Percentiles rank a stretch among this genome's conserved stretches.
Conservation (phyloP, 92 coral and sea anemone species). For the Palythoa caribaeorum region DNA sequence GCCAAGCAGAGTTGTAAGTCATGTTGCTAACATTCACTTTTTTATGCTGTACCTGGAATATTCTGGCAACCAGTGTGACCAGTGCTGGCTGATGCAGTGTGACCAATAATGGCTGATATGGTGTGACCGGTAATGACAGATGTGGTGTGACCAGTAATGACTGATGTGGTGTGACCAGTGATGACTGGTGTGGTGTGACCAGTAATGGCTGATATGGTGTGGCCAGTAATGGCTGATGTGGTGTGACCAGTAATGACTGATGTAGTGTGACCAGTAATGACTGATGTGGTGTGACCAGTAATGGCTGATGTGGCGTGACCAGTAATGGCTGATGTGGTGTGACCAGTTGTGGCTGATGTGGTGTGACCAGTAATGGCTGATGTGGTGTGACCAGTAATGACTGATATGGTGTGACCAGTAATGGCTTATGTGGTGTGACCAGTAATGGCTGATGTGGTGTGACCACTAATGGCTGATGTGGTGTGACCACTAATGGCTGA, state of each 20-base stretch:
- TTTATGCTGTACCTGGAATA: background rate
- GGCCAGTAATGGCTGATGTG: background rate
- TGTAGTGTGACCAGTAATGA: background rate
- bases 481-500: background rate
- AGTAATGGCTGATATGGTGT: background rate
- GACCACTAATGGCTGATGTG: background rate
- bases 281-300: background rate
- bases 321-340: background rate
- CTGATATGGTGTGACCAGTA: too few species aligned
- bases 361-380: background rate
- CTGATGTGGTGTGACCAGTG: background rate
- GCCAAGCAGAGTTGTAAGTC: conserved; percentile 85
- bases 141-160: background rate
- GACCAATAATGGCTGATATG: background rate
- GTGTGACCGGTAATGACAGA: background rate
- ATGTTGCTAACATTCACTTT: too few species aligned
- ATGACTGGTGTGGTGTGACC: background rate
- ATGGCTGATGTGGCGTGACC: background rate
- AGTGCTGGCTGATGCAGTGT: too few species aligned
- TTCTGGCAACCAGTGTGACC: too few species aligned
- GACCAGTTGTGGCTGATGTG: background rate
- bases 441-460: background rate
- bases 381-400: too few species aligned
- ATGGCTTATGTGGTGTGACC: background rate
- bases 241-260: background rate